A percentile compares a stretch with the other conserved stretches of the same genome.
Conservation (phyloP, 2,797 vertebrate genomes). For the Phataginus tetradactyla region DNA sequence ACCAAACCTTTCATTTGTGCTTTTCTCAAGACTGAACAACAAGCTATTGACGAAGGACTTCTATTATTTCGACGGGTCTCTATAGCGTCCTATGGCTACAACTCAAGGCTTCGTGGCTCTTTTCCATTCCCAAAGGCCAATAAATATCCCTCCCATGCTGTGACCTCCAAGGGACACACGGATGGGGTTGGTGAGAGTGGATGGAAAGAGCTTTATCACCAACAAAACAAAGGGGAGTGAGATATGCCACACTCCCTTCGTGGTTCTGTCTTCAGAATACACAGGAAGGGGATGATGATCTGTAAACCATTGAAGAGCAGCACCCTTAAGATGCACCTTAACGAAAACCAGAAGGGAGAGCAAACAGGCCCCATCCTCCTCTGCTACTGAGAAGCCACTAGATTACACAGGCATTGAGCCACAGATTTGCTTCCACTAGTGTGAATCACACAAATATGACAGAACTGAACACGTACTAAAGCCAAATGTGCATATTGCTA, state of each 20-base stretch:
- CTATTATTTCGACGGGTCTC: conserved; percentile 1
- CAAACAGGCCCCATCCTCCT: background rate
- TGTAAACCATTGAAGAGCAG: background rate
- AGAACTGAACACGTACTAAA: conserved; percentile 8
- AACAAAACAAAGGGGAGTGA: background rate
- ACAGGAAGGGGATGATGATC: background rate
- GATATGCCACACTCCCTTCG: background rate
- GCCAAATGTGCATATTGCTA: conserved; percentile 8
- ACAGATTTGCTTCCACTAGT: conserved; percentile 18
- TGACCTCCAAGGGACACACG: background rate
- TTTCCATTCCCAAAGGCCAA: background rate
- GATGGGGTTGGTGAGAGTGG: background rate
- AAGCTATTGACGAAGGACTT: background rate
- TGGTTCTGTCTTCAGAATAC: background rate
- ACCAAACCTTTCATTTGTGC: background rate
- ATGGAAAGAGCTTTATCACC: background rate
- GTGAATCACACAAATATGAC: conserved; percentile 40
- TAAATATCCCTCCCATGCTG: background rate
- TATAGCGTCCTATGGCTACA: background rate
- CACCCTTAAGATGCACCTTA: background rate
- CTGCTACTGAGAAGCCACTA: background rate
- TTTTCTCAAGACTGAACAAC: conserved; percentile 14
- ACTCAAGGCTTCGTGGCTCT: background rate
- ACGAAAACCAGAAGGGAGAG: background rate
- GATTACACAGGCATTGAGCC: conserved; percentile 29